Conservation (phyloP, 2,888 invertebrate species). For the Ophion ventricosus region DNA sequence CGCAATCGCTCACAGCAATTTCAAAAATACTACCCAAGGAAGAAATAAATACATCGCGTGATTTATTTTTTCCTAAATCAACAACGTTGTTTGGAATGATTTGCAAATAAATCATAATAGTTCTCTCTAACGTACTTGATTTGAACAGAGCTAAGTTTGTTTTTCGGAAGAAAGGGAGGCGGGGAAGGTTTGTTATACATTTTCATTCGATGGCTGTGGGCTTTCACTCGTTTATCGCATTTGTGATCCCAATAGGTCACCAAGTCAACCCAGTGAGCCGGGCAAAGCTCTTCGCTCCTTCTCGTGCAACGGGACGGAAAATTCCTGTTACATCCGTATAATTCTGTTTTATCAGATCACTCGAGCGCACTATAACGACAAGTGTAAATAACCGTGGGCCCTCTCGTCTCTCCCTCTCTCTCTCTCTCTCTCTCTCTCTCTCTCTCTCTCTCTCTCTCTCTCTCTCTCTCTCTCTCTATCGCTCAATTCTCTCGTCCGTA, state of each 20-base stretch:
- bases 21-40: too few relatives aligned
- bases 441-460: conserved; percentile 4
- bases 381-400: conserved; percentile 27
- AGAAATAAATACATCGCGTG: too few relatives aligned
- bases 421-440: too few relatives aligned
- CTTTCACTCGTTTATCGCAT: conserved; percentile 47
- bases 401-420: not conserved
- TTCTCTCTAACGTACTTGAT: too few relatives aligned
- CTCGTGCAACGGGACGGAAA: conserved; percentile 45
- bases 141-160: too few relatives aligned
- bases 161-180: too few relatives aligned
- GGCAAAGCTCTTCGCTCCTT: conserved; percentile 18
- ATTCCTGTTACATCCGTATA: conserved; percentile 31
- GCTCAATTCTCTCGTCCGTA: not conserved
- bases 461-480: not conserved
- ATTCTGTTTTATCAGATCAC: conserved; percentile 57
- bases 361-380: conserved; percentile 40
- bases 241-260: conserved; percentile 47
- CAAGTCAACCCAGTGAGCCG: conserved; percentile 2
- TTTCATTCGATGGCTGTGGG: too few relatives aligned
- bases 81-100: not conserved
- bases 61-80: not conserved
- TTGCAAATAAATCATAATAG: too few relatives aligned
- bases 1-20: too few relatives aligned
- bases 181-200: too few relatives aligned